These are phyloP conservation scores for Listronotus bonariensis DNA, from an alignment of 1,140 invertebrate species.

Conservation along the genomic window DNA sequence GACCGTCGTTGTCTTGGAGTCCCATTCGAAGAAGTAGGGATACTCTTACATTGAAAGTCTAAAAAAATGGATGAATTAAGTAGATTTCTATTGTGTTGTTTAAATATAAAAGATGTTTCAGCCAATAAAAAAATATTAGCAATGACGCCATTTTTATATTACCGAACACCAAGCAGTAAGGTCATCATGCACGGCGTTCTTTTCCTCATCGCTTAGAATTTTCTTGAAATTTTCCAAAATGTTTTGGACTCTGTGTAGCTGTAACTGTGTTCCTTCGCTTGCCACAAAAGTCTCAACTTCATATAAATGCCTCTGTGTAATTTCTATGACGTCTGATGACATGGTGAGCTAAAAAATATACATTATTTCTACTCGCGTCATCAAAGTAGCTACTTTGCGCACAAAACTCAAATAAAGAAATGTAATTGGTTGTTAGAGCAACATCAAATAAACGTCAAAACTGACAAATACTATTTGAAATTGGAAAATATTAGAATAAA, in stretches of 20 bases:
- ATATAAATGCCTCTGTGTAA: constrained; percentile 87
- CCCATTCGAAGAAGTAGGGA: constrained; percentile 82
- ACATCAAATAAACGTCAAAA: no score
- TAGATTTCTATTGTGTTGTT: constrained; percentile 18
- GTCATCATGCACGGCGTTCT: constrained; percentile 67
- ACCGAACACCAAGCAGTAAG: constrained; percentile 60
- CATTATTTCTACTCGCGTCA: no score
- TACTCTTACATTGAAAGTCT: constrained; percentile 78
- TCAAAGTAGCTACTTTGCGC: no score
- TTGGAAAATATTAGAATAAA: no score
- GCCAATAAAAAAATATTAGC: no score
- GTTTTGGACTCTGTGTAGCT: constrained; percentile 63
- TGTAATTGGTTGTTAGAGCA: no score
- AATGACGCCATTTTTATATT: no score
- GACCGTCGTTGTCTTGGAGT: constrained; percentile 80
- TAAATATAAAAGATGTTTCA: no score
- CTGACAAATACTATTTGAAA: no score
- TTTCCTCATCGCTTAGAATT: constrained; percentile 71
- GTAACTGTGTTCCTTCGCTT: constrained; percentile 56
- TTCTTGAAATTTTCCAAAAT: constrained; percentile 61
- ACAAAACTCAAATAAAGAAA: no score
- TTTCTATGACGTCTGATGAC: constrained; percentile 56
- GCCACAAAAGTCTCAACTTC: constrained; percentile 69
- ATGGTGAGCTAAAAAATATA: constrained; percentile 41
- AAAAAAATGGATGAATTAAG: constrained; percentile 57